These are phyloP conservation scores for Nymphalis polychloros DNA, from an alignment of 2,888 invertebrate species.

Conservation along the genomic window DNA sequence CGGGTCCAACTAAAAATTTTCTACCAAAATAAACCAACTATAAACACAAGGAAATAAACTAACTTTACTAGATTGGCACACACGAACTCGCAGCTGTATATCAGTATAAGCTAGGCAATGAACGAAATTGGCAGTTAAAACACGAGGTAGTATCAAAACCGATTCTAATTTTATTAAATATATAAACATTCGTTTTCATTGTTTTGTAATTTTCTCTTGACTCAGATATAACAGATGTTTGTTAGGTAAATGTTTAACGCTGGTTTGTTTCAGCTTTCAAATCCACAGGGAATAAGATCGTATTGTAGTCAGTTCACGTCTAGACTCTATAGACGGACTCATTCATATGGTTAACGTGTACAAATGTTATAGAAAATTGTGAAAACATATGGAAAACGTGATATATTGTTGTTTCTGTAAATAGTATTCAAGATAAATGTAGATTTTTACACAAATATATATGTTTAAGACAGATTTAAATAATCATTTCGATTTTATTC, in stretches of 20 bases:
- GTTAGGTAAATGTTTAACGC: slow-evolving; percentile 17
- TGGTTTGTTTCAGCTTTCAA: slow-evolving; percentile 11
- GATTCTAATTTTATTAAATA: not conserved
- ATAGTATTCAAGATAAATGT: too few species aligned
- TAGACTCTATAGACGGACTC: slow-evolving; percentile 15
- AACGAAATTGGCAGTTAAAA: too few species aligned
- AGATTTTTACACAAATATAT: too few species aligned
- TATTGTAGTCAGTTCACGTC: slow-evolving; percentile 45
- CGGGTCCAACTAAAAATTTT: too few species aligned
- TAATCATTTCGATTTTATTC: too few species aligned
- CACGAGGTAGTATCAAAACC: too few species aligned
- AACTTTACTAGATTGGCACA: too few species aligned
- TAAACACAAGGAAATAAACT: too few species aligned
- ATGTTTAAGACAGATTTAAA: too few species aligned
- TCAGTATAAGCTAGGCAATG: too few species aligned
- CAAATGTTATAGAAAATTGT: not conserved
- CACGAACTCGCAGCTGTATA: too few species aligned
- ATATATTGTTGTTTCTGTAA: not conserved
- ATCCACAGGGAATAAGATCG: slow-evolving; percentile 57
- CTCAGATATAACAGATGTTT: not conserved
- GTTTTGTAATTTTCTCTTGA: not conserved
- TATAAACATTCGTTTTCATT: not conserved
- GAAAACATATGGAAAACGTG: not conserved
- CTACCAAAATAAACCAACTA: too few species aligned
- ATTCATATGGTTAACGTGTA: not conserved